These are phyloP conservation scores for Caenorhabditis uteleia DNA, from an alignment of 2,888 invertebrate genomes.

Conservation along the genomic window DNA sequence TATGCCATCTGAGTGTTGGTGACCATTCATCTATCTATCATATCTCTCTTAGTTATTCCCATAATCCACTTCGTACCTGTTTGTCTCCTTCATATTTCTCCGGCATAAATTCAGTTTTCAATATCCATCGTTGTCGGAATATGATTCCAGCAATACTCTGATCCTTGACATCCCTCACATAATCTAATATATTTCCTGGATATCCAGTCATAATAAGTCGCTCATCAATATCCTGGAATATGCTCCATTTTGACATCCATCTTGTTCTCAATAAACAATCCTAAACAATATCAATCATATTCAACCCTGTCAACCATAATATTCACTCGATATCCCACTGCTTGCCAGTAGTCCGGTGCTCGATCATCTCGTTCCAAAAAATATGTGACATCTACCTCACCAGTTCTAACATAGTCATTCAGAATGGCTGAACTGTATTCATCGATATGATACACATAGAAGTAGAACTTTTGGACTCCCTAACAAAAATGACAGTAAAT, in stretches of 20 bases:
- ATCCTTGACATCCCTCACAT: background rate
- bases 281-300: background rate
- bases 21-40: slow-evolving; percentile 17
- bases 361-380: slow-evolving; percentile 7
- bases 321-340: slow-evolving; percentile 9
- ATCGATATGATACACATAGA: slow-evolving; percentile 7
- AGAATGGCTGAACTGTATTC: slow-evolving; percentile 9
- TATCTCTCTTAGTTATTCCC: too few relatives aligned
- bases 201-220: slow-evolving; percentile 13
- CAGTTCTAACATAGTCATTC: slow-evolving; percentile 26
- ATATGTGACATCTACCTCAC: slow-evolving; percentile 18
- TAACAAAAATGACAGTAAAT: background rate
- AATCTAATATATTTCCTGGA: slow-evolving; percentile 21
- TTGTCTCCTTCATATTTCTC: slow-evolving; percentile 26
- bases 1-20: slow-evolving; percentile 32
- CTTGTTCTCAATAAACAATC: slow-evolving; percentile 15
- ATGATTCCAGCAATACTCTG: slow-evolving; percentile 16
- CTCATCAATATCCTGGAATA: slow-evolving; percentile 20
- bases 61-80: slow-evolving; percentile 9
- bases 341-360: slow-evolving; percentile 8
- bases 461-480: slow-evolving; percentile 25
- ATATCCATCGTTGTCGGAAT: slow-evolving; percentile 32
- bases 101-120: slow-evolving; percentile 33
- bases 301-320: background rate
- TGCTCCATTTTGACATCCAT: slow-evolving; percentile 17